Conservation (phyloP, 2,797 vertebrate species). For the Catharus ustulatus region DNA sequence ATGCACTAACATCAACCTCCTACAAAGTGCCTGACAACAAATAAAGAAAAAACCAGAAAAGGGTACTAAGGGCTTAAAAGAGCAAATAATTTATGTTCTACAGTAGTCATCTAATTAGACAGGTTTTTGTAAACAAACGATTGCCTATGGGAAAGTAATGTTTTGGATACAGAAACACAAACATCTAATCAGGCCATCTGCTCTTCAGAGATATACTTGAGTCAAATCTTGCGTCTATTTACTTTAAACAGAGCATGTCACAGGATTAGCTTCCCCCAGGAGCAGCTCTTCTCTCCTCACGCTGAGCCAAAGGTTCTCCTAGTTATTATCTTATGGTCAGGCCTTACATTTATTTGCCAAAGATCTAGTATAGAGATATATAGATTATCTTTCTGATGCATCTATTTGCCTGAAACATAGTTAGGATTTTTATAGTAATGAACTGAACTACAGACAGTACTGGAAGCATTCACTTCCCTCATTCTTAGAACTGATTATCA, state of each 20-base stretch:
- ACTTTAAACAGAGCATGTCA: conserved; percentile 28
- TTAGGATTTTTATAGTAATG: background rate
- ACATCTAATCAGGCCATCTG: conserved; percentile 36
- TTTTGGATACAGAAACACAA: conserved; percentile 43
- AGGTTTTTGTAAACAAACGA: background rate
- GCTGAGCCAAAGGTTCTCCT: background rate
- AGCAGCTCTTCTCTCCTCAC: background rate
- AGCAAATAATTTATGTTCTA: background rate
- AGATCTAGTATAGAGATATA: background rate
- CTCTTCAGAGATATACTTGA: conserved; percentile 10
- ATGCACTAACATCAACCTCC: background rate
- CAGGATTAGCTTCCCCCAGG: background rate
- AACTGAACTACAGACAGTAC: background rate
- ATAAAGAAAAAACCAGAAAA: background rate
- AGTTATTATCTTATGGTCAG: background rate
- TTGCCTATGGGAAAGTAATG: background rate
- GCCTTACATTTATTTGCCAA: background rate
- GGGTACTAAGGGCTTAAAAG: background rate
- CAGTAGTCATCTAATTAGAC: background rate
- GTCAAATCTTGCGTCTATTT: conserved; percentile 18
- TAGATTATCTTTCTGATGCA: background rate
- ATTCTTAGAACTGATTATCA: background rate
- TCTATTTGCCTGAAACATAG: background rate
- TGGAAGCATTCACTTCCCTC: background rate
- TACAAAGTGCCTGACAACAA: background rate